Evolutionary conservation across 2,113 vertebrate genomes (phyloP).

Genomic region (Lagopus muta): DNA sequence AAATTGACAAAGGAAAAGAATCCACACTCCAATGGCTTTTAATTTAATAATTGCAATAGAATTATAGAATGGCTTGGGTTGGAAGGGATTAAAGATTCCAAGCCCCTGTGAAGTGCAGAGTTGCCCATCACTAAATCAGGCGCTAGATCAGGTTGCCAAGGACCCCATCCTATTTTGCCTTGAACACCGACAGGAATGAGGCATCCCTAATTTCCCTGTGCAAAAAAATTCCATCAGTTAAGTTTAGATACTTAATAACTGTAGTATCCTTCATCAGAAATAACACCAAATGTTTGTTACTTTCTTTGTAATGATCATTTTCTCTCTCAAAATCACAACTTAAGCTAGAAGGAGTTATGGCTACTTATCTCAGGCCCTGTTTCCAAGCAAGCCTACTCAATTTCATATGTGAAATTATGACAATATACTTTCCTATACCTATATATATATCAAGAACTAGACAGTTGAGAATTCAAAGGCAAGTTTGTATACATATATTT

Average conservation of each 20-base stretch:
- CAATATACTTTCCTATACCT: not conserved
- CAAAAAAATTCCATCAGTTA: not conserved
- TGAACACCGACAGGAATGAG: not conserved
- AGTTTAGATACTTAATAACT: constrained; percentile 25
- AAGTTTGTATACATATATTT: not conserved
- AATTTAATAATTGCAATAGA: not conserved
- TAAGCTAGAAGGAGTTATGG: not conserved
- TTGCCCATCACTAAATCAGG: not conserved
- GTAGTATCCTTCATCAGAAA: not conserved
- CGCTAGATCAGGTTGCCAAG: not conserved
- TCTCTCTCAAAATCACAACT: not conserved
- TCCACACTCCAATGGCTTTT: not conserved
- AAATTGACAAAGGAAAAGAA: not conserved
- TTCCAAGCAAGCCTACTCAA: not conserved
- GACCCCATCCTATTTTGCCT: not conserved
- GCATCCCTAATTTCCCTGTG: not conserved
- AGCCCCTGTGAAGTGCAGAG: not conserved
- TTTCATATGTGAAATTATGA: not conserved
- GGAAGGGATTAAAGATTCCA: not conserved
- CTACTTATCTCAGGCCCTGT: not conserved
- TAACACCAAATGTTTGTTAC: not conserved
- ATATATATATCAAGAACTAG: not conserved
- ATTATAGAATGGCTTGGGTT: not conserved
- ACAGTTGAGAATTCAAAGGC: not conserved
- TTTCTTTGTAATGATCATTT: not conserved